Evolutionary conservation across 2,888 invertebrate genomes (phyloP).

Genomic region (Harpagoxenus sublaevis): DNA sequence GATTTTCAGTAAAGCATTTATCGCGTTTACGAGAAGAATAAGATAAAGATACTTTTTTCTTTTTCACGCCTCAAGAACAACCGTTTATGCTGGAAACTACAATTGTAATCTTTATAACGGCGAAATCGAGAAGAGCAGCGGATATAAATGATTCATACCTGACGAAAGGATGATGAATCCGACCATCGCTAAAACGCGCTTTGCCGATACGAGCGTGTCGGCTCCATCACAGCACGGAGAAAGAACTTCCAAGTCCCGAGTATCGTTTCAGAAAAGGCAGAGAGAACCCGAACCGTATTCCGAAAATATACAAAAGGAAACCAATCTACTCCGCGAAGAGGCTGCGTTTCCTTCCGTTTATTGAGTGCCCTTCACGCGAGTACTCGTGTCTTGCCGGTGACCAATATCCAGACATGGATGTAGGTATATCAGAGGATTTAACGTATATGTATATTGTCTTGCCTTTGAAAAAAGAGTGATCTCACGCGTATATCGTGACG

Average conservation of each 20-base stretch:
- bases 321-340: constrained; percentile 12
- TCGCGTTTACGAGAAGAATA: background rate
- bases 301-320: background rate
- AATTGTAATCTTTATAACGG: constrained; percentile 2
- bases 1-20: background rate
- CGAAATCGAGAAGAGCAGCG: background rate
- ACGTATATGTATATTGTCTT: constrained; percentile 44
- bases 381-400: constrained; percentile 27
- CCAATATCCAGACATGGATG: constrained; percentile 24
- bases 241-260: constrained; percentile 49
- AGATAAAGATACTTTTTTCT: background rate
- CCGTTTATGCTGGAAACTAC: background rate
- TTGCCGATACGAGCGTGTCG: constrained; percentile 19
- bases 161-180: constrained; percentile 38
- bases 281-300: background rate
- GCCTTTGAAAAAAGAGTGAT: constrained; percentile 67
- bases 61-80: background rate
- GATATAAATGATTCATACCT: constrained; percentile 33
- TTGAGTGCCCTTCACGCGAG: background rate
- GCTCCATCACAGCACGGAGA: constrained; percentile 66
- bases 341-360: background rate
- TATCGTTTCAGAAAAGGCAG: constrained; percentile 7
- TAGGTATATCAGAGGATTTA: constrained; percentile 3
- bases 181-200: constrained; percentile 35
- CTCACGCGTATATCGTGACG: constrained; percentile 37